Conservation (phyloP, 2,113 vertebrate species). For the Paramisgurnus dabryanus region DNA sequence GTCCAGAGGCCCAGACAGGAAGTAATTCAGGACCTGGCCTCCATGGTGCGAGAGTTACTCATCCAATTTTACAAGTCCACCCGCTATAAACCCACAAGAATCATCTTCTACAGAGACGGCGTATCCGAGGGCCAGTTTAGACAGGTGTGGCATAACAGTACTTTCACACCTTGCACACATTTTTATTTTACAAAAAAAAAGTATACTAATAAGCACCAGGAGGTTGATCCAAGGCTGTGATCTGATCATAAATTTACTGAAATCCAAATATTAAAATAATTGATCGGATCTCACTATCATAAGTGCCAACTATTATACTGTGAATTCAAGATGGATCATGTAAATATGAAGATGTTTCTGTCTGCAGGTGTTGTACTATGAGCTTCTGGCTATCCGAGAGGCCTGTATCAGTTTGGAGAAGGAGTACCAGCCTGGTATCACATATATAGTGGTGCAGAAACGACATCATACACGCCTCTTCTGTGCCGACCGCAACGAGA, state of each 20-base stretch:
- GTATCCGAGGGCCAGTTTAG: constrained; percentile 98
- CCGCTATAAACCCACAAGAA: constrained; percentile 96
- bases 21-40: constrained; percentile 96
- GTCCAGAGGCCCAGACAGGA: constrained; percentile 97
- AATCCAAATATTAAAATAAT: too few relatives aligned
- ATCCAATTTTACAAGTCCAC: constrained; percentile 99
- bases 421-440: constrained; percentile 99
- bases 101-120: constrained; percentile 93
- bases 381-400: constrained; percentile 96
- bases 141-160: constrained; percentile 79
- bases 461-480: constrained; percentile 97
- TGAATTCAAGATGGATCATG: background rate
- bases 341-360: background rate
- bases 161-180: background rate
- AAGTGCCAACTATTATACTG: too few relatives aligned
- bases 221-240: too few relatives aligned
- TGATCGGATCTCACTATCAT: too few relatives aligned
- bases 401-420: constrained; percentile 99
- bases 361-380: constrained; percentile 93
- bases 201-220: too few relatives aligned
- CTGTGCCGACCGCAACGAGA: constrained; percentile 97
- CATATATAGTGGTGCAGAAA: constrained; percentile 99
- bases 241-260: too few relatives aligned
- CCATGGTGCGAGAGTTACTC: constrained; percentile 97
- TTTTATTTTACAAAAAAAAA: too few relatives aligned